Base-by-base conservation (phyloP, 2,797 vertebrate genomes). In the Pogoniulus pusillus region DNA sequence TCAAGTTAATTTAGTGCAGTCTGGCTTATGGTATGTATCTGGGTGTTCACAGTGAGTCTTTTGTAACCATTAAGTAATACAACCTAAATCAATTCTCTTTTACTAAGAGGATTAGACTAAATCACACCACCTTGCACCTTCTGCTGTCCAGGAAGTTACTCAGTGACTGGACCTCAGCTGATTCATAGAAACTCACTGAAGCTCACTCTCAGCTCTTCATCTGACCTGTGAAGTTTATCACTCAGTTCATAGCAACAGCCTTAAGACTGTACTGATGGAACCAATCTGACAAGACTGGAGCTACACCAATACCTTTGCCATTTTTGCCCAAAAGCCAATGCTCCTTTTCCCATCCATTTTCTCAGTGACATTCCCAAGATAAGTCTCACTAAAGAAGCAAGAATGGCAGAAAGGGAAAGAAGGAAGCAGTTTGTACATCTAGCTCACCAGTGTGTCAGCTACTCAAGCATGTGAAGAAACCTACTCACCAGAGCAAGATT, bases 401-500 rank as follows among this genome's bases (percentile, higher is more conserved):
- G n/a, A 3, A 4, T 16, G 26, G 19, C 22, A 26, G 39, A 29
- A 83, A 23, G 35, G 16, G 13, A 72, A 90, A 51, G 26, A 35
- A 57, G 59, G 81, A 55, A 35, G 11, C 22, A 68, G 6, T 14
- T 19, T 22, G 2, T 19, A 26, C 20, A 9, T 30, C 63, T n/a
- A 63, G 20, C 49, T 47, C 7, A 0, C 12, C 23, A 12, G 1
- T 8, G 10, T 34, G 51, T 84, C 35, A 77, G 26, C 24, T 62
- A 18, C 53, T 5, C 34, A 9, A 1, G 1, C 23, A 32, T 13
- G 24, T 4, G 54, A 57, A 93, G 64, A 55, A 55, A 45, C 9
- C 75, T 63, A 97, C 97, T 97, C 91, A 97, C 96, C 4, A 65
- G 90, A 80, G 87, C 91, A 51, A 96, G 65, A 39, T 91, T 82